Base-by-base conservation (phyloP, 2,797 vertebrate genomes). In the Fundulus diaphanus region DNA sequence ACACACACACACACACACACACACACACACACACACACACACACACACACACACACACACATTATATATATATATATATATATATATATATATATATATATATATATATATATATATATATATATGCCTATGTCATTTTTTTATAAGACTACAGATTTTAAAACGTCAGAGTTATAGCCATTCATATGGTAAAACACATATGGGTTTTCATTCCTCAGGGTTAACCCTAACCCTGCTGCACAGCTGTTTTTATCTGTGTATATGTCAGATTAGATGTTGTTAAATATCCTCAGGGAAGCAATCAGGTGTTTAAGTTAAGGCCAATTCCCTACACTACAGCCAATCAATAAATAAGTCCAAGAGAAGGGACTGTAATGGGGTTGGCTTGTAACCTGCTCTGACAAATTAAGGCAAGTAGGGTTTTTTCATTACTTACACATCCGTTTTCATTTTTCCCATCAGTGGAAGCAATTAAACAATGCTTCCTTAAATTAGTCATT, bases 401-500 rank as follows among this genome's bases (percentile, higher is more conserved):
- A 94, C 93, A 92, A 92, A 94, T 94, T 93, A 94, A 94, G 90
- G 93, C 92, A 87, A 89, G 90, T 81, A 9, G 80, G 85, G 78
- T 40, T 85, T 85, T 93, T 94, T 93, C 90, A 93, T 92, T 92
- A 92, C 93, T 85, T 88, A 91, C 89, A 94, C 91, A 92, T 93
- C 92, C 92, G 91, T 79, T 93, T 94, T 93, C 92, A 92, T 94
- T 94, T 93, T 92, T 93, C 83, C 89, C 90, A 91, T 90, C 90
- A 85, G 88, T 87, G 83, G 85, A 93, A 92, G 82, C 92, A 94
- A 94, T 94, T 94, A 94, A 94, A 93, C 92, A 93, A 89, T 82
- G 88, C 88, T 82, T 88, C 92, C 87, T 94, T 92, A 91, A 94
- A 94, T 94, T 93, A 94, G 88, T 84, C 92, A 94, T 94, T 93